Evolutionary conservation across 2,113 vertebrate genomes (phyloP), one percentile per base, ranked within the genome.

Genomic region (Fulmarus glacialis): DNA sequence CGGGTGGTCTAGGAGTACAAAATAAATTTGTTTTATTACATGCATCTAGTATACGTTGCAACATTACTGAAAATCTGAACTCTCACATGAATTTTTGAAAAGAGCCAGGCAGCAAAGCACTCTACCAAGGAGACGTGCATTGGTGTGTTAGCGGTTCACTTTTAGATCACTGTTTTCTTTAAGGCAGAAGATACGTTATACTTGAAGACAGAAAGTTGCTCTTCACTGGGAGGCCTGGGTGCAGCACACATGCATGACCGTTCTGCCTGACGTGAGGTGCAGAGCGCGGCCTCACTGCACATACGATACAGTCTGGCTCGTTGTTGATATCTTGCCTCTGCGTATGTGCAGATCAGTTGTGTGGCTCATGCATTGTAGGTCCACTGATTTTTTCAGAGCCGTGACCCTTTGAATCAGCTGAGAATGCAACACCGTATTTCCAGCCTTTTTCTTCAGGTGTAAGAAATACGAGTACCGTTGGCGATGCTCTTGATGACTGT

Each of bases 241-340:
- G 2, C n/a, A 63, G 86, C 74, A 30, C 21, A 5, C 2, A 1
- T 20, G 47, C 19, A 3, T 32, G 82, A 11, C 7, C 11, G 0
- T 14, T 29, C 19, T 78, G 40, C 34, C 40, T 82, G 79, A 13
- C 11, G 1, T 36, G 60, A 66, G 16, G 18, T 5, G 2, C 21
- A 42, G 73, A 48, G 45, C 68, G 75, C 2, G 1, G 5, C 48
- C 38, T 93, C 4, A 0, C 64, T 62, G 73, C 71, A 22, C 0
- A 0, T 8, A 8, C 0, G 1, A 9, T 12, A 7, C 11, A 26
- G 2, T 29, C 26, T 47, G 45, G 4, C 34, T 42, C 1, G 0
- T 8, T 0, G 1, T 21, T 53, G 4, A 0, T 2, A 1, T 23
- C 27, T 55, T 17, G 8, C 22, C 15, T 18, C 1, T 1, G 3